Evolutionary conservation across 2,113 vertebrate species (phyloP).

Genomic region (Bufo bufo): DNA sequence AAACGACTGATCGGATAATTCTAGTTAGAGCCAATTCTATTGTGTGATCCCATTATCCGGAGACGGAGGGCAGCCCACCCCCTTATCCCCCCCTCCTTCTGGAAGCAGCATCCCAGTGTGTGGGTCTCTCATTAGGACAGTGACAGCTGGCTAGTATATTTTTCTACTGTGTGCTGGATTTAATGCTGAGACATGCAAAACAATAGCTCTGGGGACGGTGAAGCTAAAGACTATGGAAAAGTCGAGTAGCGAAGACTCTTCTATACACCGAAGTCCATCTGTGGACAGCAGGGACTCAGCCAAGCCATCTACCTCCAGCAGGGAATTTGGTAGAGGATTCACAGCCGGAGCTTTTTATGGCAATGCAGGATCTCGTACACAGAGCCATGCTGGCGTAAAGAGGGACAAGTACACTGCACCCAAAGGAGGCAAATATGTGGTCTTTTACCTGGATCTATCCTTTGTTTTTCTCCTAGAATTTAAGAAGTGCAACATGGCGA

Average conservation of each 20-base stretch:
- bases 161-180: slow-evolving; percentile 28
- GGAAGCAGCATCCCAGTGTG: neutral
- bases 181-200: slow-evolving; percentile 55
- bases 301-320: slow-evolving; percentile 89
- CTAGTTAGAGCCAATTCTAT: neutral
- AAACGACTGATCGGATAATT: neutral
- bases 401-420: slow-evolving; percentile 85
- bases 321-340: slow-evolving; percentile 90
- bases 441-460: slow-evolving; percentile 99
- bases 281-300: slow-evolving; percentile 94
- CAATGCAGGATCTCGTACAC: slow-evolving; percentile 82
- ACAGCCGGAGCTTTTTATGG: slow-evolving; percentile 97
- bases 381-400: slow-evolving; percentile 71
- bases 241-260: slow-evolving; percentile 99
- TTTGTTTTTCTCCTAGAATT: slow-evolving; percentile 99
- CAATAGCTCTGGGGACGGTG: slow-evolving; percentile 67
- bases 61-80: neutral
- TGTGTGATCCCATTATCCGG: neutral
- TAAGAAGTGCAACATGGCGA: slow-evolving; percentile 99
- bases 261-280: slow-evolving; percentile 96
- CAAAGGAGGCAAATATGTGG: slow-evolving; percentile 97
- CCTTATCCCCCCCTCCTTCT: neutral
- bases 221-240: slow-evolving; percentile 95
- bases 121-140: slow-evolving; percentile 22
- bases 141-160: slow-evolving; percentile 19